Evolutionary conservation across 2,888 invertebrate species (phyloP).

Genomic region (Ophion ventricosus): DNA sequence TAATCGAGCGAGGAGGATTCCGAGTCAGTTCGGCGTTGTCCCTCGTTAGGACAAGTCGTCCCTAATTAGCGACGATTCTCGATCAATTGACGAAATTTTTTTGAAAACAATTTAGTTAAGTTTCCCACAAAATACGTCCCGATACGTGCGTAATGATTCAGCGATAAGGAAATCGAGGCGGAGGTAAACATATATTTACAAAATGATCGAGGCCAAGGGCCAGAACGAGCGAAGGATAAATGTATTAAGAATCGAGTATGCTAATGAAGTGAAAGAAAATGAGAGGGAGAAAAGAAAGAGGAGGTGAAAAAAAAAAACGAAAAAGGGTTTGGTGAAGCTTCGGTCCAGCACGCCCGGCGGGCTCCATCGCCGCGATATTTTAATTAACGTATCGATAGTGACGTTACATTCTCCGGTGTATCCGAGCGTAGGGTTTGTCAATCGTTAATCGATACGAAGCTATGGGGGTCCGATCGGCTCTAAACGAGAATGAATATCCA

Average conservation of each 20-base stretch:
- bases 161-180: constrained; percentile 8
- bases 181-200: constrained; percentile 16
- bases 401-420: constrained; percentile 62
- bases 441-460: constrained; percentile 63
- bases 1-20: background rate
- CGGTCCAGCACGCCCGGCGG: constrained; percentile 69
- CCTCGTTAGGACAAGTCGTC: background rate
- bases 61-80: background rate
- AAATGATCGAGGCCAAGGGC: constrained; percentile 29
- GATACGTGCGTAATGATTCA: background rate
- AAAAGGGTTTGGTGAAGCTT: constrained; percentile 51
- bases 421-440: constrained; percentile 63
- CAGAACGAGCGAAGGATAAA: constrained; percentile 25
- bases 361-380: constrained; percentile 78
- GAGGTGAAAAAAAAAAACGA: constrained; percentile 48
- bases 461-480: constrained; percentile 50
- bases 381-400: constrained; percentile 82
- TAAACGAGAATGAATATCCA: constrained; percentile 61
- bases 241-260: constrained; percentile 66
- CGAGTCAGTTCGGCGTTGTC: background rate
- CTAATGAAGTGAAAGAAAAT: constrained; percentile 56
- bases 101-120: background rate
- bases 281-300: constrained; percentile 55
- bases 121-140: background rate
- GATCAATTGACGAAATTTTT: background rate